Percentiles rank a stretch among this genome's conserved stretches.
Conservation (phyloP, 2,888 invertebrate species). For the Peribatodes rhomboidaria region DNA sequence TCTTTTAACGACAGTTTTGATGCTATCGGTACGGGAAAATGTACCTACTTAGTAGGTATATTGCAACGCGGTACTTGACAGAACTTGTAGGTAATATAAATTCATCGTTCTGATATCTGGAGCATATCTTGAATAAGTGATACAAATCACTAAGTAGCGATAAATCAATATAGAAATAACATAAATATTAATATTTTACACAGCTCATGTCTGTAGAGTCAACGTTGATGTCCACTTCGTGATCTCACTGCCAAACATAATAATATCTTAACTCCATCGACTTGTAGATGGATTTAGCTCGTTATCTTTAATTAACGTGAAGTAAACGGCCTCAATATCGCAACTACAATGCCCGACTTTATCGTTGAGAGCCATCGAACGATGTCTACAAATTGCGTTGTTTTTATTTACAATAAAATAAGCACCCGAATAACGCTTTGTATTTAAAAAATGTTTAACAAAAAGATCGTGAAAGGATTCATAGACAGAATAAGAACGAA, state of each 20-base stretch:
- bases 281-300: conserved; percentile 57
- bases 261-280: conserved; percentile 46
- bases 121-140: conserved; percentile 29
- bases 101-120: conserved; percentile 27
- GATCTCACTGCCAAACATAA: conserved; percentile 42
- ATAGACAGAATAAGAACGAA: not conserved
- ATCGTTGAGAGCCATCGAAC: conserved; percentile 68
- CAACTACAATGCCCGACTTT: conserved; percentile 69
- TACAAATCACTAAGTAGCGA: conserved; percentile 10
- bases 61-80: not conserved
- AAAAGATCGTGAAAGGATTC: not conserved
- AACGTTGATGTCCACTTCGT: conserved; percentile 36
- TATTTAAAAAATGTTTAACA: conserved; percentile 39
- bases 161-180: conserved; percentile 28
- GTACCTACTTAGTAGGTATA: not conserved
- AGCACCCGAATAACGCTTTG: conserved; percentile 65
- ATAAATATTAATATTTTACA: conserved; percentile 22
- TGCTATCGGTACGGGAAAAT: not conserved
- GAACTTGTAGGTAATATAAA: conserved; percentile 16
- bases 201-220: conserved; percentile 5
- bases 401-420: conserved; percentile 74
- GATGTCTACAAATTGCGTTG: conserved; percentile 75
- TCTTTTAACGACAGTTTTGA: conserved; percentile 1
- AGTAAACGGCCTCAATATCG: conserved; percentile 71
- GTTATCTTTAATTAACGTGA: conserved; percentile 76